Base-by-base conservation (phyloP, 2,888 invertebrate species). In the Fabriciana adippe region DNA sequence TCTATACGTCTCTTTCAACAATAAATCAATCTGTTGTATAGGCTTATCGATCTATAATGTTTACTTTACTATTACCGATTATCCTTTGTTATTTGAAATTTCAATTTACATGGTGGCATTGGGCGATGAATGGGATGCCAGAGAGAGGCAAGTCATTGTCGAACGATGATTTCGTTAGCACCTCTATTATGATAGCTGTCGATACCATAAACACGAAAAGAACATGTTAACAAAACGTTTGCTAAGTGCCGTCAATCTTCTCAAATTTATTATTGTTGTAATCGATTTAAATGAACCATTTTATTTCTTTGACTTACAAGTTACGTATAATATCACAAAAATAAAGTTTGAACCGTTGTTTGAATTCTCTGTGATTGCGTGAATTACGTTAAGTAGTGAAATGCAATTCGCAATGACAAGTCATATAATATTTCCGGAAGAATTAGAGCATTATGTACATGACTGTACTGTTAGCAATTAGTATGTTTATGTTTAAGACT, bases 111-210 rank as follows among this genome's bases (percentile, higher is more conserved):
- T 57, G 54, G 66, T 66, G 55, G 60, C 59, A 51, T 41, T 8
- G 60, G 26, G 59, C 59, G 47, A 51, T 61, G 61, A 61, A 61
- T 21, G 35, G 51, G 51, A 50, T 50, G 18, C 18, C 18, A 16
- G 66, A 53, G 66, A 71, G 73, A 72, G 68, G 70, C 71, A 70
- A 75, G 72, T 73, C 73, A 72, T 73, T 66, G 70, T 57, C 80
- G 79, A 79, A 80, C 81, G 80, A 79, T 75, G 68, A 72, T 66
- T 73, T 71, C 73, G 64, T 76, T 77, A 72, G 74, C 70, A 72
- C 72, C 74, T 78, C 67, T 79, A 72, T 82, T 83, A 70, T 83
- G 81, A 81, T 79, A 79, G 76, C 74, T 73, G 72, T 64, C 69
- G 72, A 70, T 73, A 68, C 68, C 73, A 74, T 72, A 57, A 63